Base-by-base conservation (phyloP, 53 echinoderm and acorn worm genomes). In the Glandiceps talaboti region DNA sequence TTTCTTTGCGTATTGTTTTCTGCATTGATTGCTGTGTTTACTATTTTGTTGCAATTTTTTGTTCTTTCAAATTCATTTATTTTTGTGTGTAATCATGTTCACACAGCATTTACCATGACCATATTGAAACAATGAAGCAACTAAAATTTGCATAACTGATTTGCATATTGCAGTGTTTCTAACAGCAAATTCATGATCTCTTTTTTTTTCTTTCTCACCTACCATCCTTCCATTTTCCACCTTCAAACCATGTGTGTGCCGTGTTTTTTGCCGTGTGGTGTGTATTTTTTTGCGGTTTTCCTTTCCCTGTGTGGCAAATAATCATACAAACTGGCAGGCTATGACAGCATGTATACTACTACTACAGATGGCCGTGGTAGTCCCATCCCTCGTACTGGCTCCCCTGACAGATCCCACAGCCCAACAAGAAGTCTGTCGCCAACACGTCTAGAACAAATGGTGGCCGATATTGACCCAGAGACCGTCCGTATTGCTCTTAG, bases 381-480 rank as follows among this genome's bases (percentile, higher is more conserved):
- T 33, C 92, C 96, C 31, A 96, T 96, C 30, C 96, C 96, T 30
- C 85, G 88, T 12, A 90, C 87, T 29, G 96, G 96, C 0, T 96
- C 96, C 25, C 92, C 96, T 1, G 92, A 96, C 74, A 85, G 92
- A 6, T 92, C 92, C 29, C 87, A 82, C 28, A 96, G 96, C 80
- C 96, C 92, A 6, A 79, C 82, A 73, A 86, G 92, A 31, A 87
- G 82, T 79, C 33, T 85, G 82, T 96, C 96, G 14, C 90, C 92
- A 75, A 82, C 90, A 28, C 88, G 92, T 32, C 75, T 96, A 73
- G 96, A 96, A 81, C 96, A 96, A 80, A 86, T 92, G 1, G 96
- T 96, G 32, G 85, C 89, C 1, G 96, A 96, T 73, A 96, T 96
- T 30, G 96, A 96, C 73, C 96, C 96, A 14, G 96, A 96, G 87